phyloP scores from a whole-genome alignment of 2,797 vertebrate species.

The Bovichtus variegatus region DNA sequence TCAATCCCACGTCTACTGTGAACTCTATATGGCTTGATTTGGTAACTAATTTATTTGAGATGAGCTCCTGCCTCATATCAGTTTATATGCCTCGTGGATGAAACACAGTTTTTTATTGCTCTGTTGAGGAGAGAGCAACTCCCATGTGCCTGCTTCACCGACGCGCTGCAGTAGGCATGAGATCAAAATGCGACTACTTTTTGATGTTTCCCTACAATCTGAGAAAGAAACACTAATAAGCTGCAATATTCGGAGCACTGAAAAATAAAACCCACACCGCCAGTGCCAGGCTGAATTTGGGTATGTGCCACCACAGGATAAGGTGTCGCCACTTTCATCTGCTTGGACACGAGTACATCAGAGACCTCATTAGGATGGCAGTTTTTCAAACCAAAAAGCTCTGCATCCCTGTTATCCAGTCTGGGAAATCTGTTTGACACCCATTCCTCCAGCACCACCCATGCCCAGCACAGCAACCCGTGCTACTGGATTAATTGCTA shows the following conservation, averaged over 20 bases:
- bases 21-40: slow-evolving; percentile 57
- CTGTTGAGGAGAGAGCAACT: slow-evolving; percentile 58
- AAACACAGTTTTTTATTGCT: slow-evolving; percentile 62
- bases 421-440: slow-evolving; percentile 46
- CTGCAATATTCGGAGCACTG: slow-evolving; percentile 27
- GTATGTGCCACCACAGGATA: slow-evolving; percentile 38
- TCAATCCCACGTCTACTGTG: slow-evolving; percentile 67
- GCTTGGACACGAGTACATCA: slow-evolving; percentile 56
- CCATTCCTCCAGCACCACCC: not conserved
- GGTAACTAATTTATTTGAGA: slow-evolving; percentile 68
- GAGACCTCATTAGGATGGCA: slow-evolving; percentile 73
- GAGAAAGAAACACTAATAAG: slow-evolving; percentile 56
- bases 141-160: slow-evolving; percentile 38
- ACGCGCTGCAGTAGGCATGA: slow-evolving; percentile 49
- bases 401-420: slow-evolving; percentile 39
- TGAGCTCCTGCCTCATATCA: slow-evolving; percentile 41
- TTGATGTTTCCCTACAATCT: slow-evolving; percentile 62
- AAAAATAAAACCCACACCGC: slow-evolving; percentile 39
- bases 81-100: slow-evolving; percentile 56
- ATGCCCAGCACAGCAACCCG: slow-evolving; percentile 8
- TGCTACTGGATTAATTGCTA: slow-evolving; percentile 38
- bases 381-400: slow-evolving; percentile 52
- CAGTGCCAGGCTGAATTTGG: slow-evolving; percentile 55
- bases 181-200: slow-evolving; percentile 68
- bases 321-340: slow-evolving; percentile 66